Evolutionary conservation across 2,888 invertebrate species (phyloP), one percentile per base, ranked within the genome.

Genomic region (Caenorhabditis drosophilae): DNA sequence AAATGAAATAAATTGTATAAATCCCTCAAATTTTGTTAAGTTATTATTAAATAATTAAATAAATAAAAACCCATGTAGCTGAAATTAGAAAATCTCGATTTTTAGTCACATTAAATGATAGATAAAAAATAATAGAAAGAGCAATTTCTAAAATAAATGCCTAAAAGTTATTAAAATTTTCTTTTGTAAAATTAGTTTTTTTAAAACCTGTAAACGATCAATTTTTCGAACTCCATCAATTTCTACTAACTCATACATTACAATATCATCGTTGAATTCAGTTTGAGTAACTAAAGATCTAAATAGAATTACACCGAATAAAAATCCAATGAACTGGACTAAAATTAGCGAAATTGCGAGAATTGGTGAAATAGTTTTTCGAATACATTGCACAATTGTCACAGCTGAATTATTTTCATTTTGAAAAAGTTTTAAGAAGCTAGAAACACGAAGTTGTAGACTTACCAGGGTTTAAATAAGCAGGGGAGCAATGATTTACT

Each of bases 391-490:
- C 0, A 57, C 25, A 6, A 60, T 16, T 6, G 60, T 52, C 7
- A 66, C 46, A 1, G 66, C 66, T 52, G 48, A 9, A 54, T n/a
- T n/a, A n/a, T n/a, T n/a, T n/a, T n/a, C 38, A 31, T 42, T 45
- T 34, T 23, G 20, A 18, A 12, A 38, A n/a, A 38, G 16, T 12
- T n/a, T 38, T 7, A 38, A 38, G 6, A 16, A n/a, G 4, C 38
- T 12, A 7, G 12, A 36, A 4, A 27, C 7, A 27, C 11, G 15
- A n/a, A 27, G 3, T 4, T n/a, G n/a, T n/a, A n/a, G n/a, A n/a
- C n/a, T 16, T 42, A 56, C 63, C 63, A 20, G 63, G 66, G 44
- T 66, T 66, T 4, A 60, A 50, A 53, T 58, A 48, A 20, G 60
- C 60, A 0, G 66, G 56, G 2, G 56, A 49, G 9, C 44, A n/a